Evolutionary conservation across 2,888 invertebrate species (phyloP).

Genomic region (Rhingia rostrata): DNA sequence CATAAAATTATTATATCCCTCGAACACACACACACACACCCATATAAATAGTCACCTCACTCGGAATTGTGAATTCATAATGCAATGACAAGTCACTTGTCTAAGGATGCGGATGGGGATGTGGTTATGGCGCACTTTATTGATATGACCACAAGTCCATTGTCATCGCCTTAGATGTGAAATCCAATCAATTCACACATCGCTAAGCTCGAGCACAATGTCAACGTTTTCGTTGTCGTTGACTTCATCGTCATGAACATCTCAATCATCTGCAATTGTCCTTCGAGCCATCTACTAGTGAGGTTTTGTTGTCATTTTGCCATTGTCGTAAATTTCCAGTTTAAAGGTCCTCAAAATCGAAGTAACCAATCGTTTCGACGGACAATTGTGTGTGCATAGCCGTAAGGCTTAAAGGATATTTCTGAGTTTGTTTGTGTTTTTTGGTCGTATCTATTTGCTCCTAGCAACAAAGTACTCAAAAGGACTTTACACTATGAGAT

Average conservation of each 20-base stretch:
- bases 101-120: background rate
- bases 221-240: slow-evolving; percentile 41
- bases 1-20: slow-evolving; percentile 81
- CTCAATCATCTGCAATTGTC: slow-evolving; percentile 23
- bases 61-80: slow-evolving; percentile 68
- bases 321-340: slow-evolving; percentile 45
- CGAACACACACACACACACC: background rate
- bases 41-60: slow-evolving; percentile 23
- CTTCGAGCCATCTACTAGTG: slow-evolving; percentile 17
- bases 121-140: slow-evolving; percentile 19
- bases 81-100: slow-evolving; percentile 28
- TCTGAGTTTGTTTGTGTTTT: slow-evolving; percentile 2
- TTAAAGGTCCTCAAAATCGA: slow-evolving; percentile 57
- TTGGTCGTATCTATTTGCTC: slow-evolving; percentile 39
- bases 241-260: background rate
- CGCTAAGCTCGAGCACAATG: slow-evolving; percentile 60
- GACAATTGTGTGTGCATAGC: slow-evolving; percentile 50
- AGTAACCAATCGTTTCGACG: slow-evolving; percentile 28
- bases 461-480: slow-evolving; percentile 43
- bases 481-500: slow-evolving; percentile 51
- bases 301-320: background rate
- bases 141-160: slow-evolving; percentile 53
- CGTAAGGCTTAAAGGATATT: slow-evolving; percentile 49
- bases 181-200: slow-evolving; percentile 69
- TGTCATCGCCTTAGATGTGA: slow-evolving; percentile 56